Evolutionary conservation across 2,797 vertebrate species (phyloP).

Genomic region (Lithobates sylvaticus): DNA sequence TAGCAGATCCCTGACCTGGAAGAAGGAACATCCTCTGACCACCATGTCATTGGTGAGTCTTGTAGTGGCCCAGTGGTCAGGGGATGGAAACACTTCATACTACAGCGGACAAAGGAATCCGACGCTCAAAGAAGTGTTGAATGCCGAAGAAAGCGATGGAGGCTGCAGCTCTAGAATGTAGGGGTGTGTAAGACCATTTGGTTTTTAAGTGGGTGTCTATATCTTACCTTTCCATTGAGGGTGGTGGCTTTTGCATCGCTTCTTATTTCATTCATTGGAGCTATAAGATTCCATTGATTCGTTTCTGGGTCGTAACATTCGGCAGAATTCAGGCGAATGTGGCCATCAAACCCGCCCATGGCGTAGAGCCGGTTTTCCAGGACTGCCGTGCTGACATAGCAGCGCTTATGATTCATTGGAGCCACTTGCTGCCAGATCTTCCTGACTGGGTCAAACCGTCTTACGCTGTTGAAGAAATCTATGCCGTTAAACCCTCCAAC

Average conservation of each 20-base stretch:
- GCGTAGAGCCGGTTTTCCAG: constrained; percentile 82
- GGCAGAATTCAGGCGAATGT: constrained; percentile 74
- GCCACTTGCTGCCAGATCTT: constrained; percentile 81
- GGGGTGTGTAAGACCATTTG: no score
- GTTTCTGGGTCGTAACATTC: constrained; percentile 80
- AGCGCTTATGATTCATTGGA: constrained; percentile 81
- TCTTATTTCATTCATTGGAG: constrained; percentile 80
- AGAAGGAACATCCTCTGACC: no score
- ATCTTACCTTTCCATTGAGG: constrained; percentile 76
- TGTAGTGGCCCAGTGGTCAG: no score
- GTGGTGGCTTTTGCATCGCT: constrained; percentile 80
- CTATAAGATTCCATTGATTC: constrained; percentile 85
- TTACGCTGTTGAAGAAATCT: constrained; percentile 80
- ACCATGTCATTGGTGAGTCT: no score
- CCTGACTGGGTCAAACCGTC: constrained; percentile 76
- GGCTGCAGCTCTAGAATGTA: no score
- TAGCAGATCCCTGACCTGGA: no score
- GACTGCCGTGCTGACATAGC: constrained; percentile 81
- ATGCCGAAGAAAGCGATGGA: no score
- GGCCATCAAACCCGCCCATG: constrained; percentile 84
- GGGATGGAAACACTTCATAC: no score
- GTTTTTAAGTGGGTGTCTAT: no score
- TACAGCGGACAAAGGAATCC: no score
- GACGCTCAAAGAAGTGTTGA: no score
- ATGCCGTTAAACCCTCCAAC: constrained; percentile 80